These are phyloP conservation scores for Lasiommata megera DNA, from an alignment of 2,888 invertebrate genomes.

Conservation along the genomic window DNA sequence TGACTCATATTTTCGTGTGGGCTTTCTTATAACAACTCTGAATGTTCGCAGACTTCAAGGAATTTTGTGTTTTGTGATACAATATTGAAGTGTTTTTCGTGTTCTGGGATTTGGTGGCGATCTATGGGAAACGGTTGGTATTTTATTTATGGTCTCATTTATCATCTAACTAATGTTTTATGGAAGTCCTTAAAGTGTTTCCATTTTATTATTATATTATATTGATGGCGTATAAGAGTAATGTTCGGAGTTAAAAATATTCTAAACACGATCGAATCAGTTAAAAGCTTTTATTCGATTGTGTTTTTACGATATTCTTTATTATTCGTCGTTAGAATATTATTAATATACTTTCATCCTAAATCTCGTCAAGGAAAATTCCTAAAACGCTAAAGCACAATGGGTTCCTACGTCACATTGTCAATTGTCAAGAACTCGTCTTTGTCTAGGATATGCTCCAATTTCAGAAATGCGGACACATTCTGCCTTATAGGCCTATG, in stretches of 20 bases:
- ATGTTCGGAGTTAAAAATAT: too few species aligned
- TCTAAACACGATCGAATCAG: too few species aligned
- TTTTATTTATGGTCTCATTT: conserved; percentile 7
- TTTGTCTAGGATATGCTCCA: neutral
- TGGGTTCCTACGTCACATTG: neutral
- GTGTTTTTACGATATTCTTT: too few species aligned
- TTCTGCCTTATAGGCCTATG: neutral
- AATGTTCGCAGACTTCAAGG: conserved; percentile 24
- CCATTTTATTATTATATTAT: neutral
- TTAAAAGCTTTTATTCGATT: too few species aligned
- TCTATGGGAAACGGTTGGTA: conserved; percentile 40
- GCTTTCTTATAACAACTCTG: conserved; percentile 5
- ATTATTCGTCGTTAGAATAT: too few species aligned
- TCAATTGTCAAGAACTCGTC: neutral
- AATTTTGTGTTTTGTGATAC: conserved; percentile 39
- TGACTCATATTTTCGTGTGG: conserved; percentile 17
- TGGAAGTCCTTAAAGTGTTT: neutral
- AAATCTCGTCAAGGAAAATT: too few species aligned
- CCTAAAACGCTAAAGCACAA: too few species aligned
- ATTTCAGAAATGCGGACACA: neutral
- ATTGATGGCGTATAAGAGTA: neutral
- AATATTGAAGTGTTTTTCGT: conserved; percentile 39
- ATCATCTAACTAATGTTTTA: neutral
- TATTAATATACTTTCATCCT: too few species aligned
- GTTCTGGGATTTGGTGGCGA: conserved; percentile 41